Percentiles rank a stretch among this genome's conserved stretches.
These are phyloP conservation scores for Bos javanicus DNA, from an alignment of 2,113 vertebrate species.

Conservation along the genomic window DNA sequence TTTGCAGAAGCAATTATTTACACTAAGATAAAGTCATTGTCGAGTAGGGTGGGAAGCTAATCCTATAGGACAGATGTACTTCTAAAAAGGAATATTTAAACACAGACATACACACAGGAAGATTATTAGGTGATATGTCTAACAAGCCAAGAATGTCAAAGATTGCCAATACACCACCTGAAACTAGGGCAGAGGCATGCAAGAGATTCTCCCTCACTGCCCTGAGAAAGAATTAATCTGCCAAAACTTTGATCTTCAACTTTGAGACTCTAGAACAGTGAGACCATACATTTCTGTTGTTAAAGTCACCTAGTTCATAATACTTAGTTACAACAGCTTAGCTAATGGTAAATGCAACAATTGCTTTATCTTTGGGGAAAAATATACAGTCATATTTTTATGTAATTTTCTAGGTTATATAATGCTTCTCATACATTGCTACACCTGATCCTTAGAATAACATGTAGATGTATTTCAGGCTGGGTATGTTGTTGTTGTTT, in stretches of 20 bases:
- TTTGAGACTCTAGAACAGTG: background rate
- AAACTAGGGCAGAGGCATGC: background rate
- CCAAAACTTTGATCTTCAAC: background rate
- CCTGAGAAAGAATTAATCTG: background rate
- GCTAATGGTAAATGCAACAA: background rate
- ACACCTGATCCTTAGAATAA: background rate
- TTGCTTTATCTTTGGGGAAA: background rate
- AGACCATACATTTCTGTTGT: background rate
- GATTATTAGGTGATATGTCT: background rate
- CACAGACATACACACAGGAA: background rate
- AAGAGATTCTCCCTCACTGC: background rate
- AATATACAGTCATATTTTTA: background rate
- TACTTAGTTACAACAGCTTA: background rate
- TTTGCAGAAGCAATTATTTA: background rate
- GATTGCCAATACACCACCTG: background rate
- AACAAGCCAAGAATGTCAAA: background rate
- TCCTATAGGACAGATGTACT: background rate
- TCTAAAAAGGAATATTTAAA: background rate
- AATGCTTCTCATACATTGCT: background rate
- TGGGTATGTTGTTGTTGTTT: background rate
- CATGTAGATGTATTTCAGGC: background rate
- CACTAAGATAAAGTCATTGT: background rate
- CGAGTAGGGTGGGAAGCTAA: background rate
- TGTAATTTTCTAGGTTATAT: background rate
- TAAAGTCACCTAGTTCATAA: background rate